Conservation (phyloP, 1,140 invertebrate genomes). For the Eubasilissa regina region DNA sequence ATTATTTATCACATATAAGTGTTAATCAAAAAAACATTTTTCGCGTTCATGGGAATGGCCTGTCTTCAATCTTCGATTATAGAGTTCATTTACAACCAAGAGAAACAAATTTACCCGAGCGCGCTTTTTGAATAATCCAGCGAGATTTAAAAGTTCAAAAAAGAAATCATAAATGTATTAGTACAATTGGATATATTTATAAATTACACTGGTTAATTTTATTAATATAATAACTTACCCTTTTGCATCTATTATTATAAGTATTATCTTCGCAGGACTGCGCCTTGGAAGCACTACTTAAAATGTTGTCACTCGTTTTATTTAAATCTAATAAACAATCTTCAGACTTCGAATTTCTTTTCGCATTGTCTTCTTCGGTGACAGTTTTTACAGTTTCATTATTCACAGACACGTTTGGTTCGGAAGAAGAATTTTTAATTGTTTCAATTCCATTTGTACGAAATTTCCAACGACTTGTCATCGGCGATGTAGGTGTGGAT, state of each 20-base stretch:
- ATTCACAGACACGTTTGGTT: conserved; percentile 57
- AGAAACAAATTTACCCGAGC: too few species aligned
- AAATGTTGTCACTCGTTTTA: conserved; percentile 54
- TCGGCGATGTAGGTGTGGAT: conserved; percentile 57
- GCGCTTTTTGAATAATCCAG: too few species aligned
- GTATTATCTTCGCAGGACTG: conserved; percentile 41
- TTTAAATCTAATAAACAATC: conserved; percentile 59
- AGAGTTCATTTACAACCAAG: too few species aligned
- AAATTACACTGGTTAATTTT: background rate
- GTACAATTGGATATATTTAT: background rate
- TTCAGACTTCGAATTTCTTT: conserved; percentile 60
- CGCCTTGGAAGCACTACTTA: conserved; percentile 39
- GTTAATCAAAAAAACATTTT: too few species aligned
- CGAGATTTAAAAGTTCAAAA: too few species aligned
- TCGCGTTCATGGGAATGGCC: too few species aligned
- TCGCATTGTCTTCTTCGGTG: conserved; percentile 45
- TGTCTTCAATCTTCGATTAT: too few species aligned
- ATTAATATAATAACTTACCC: conserved; percentile 5
- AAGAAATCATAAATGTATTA: too few species aligned
- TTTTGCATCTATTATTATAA: conserved; percentile 17
- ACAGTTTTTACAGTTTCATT: conserved; percentile 52
- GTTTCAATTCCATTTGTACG: conserved; percentile 50
- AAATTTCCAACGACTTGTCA: conserved; percentile 56
- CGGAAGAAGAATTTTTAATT: conserved; percentile 56
- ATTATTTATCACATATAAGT: too few species aligned